Base-by-base conservation (phyloP, 2,888 invertebrate species). In the Meta bourneti region DNA sequence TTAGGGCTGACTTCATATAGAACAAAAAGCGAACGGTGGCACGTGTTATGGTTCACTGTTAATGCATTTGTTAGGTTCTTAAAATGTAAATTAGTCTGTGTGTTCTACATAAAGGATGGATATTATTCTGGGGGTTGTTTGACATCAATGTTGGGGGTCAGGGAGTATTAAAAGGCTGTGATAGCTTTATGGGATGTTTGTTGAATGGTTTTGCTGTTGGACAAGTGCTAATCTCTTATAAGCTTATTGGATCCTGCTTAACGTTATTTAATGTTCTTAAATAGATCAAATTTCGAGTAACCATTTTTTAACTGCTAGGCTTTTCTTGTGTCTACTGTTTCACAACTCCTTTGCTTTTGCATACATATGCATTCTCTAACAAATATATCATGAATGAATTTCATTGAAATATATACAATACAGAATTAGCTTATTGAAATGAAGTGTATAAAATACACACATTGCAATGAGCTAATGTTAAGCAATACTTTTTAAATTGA, bases 1-100 rank as follows among this genome's bases (percentile, higher is more conserved):
- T 77, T 71, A 78, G 84, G 89, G 78, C 70, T 79, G 84, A 89
- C 89, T 89, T 84, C 84, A 88, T 88, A 80, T 88, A 81, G 74
- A 61, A 74, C 88, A 84, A 89, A 84, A 79, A 72, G 78, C 52
- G 78, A 78, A 79, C 71, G 78, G 0, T 34, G n/a, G 34, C 72
- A 54, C 72, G 79, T 79, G 87, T 52, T 75, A 19, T 49, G 69
- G 88, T 81, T 84, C 78, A 89, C 34, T 83, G 70, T 52, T 89
- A 61, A 74, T 61, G 70, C 61, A 70, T 89, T 52, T 82, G 34
- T 75, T 82, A 48, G 70, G 83, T 82, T 83, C 83, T 84, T 89
- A 71, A 89, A 78, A 89, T 89, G 89, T 52, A 89, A 89, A 89
- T 89, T 83, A 78, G 82, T 52, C 70, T 74, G 70, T 81, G 74